Evolutionary conservation across 1,140 invertebrate species (phyloP), one percentile per base, ranked within the genome.

Genomic region (Drosophila watanabei): DNA sequence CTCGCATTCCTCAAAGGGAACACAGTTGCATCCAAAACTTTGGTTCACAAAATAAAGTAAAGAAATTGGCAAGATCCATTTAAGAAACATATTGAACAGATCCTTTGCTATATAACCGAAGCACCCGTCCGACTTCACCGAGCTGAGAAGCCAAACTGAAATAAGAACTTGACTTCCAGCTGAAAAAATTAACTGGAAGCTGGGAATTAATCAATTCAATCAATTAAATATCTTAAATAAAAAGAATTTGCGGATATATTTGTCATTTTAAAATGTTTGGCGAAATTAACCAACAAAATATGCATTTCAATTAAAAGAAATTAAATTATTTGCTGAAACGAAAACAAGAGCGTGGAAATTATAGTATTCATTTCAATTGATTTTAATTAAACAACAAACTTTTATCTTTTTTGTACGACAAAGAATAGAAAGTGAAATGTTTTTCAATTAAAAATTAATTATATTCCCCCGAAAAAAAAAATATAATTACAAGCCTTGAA

Each of bases 401-500:
- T 18, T 20, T 56, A 1, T 3, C 13, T 24, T 1, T 39, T 4
- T 5, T 11, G 0, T n/a, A n/a, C n/a, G n/a, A n/a, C n/a, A n/a
- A 20, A 30, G 6, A 32, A 59, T 14, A 60, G 14, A 61, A 43
- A 43, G 37, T 45, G 2, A 13, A 20, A 11, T 30, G 9, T 41
- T 35, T 58, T 20, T 16, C 13, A 9, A 7, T 7, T 13, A 11
- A 16, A 20, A 20, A 18, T 30, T 4, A 43, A 24, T 33, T 13
- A 45, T 61, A 28, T 28, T 35, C 37, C 18, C 14, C 20, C 9
- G 20, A 32, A 24, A 45, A 32, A 32, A 13, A 54, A 57, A 45
- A 45, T 7, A 20, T 54, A 70, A 68, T 66, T 41, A 68, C 16
- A 66, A 39, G 30, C 46, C 62, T 33, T n/a, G 2, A 65, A 30